A percentile compares a stretch with the other conserved stretches of the same genome.
phyloP scores from a whole-genome alignment of 2,797 vertebrate genomes.

The Sternarchorhynchus goeldii region DNA sequence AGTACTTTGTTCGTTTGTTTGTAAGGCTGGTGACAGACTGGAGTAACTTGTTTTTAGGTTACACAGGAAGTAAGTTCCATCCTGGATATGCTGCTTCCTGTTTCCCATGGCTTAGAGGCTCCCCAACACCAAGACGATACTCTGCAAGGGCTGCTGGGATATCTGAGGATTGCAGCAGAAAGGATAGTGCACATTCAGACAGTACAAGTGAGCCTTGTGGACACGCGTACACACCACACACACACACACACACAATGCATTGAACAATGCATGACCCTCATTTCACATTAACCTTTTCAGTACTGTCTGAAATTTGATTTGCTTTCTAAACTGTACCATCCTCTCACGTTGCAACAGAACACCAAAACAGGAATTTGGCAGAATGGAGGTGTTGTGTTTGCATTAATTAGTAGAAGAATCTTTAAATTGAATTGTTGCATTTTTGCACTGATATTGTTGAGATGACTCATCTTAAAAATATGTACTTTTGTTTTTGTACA shows the following conservation, averaged over 20 bases:
- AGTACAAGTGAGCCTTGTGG: constrained; percentile 66
- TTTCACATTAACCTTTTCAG: neutral
- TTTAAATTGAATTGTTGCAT: too few relatives aligned
- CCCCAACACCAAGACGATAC: constrained; percentile 50
- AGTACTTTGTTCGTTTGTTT: too few relatives aligned
- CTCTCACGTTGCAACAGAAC: neutral
- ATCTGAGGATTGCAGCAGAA: constrained; percentile 69
- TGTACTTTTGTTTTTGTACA: too few relatives aligned
- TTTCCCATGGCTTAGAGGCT: constrained; percentile 19
- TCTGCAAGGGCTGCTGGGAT: constrained; percentile 63
- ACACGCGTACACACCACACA: constrained; percentile 7
- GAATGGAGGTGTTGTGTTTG: neutral
- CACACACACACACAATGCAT: neutral
- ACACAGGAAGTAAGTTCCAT: constrained; percentile 54
- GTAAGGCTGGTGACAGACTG: too few relatives aligned
- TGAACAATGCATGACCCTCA: neutral
- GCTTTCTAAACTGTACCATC: neutral
- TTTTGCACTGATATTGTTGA: too few relatives aligned
- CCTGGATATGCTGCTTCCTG: constrained; percentile 46
- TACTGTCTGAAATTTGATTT: neutral
- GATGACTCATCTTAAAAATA: too few relatives aligned
- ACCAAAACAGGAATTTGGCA: neutral
- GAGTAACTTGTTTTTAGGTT: constrained; percentile 63
- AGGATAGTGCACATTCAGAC: constrained; percentile 58
- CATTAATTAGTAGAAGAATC: neutral